Conservation (phyloP, 2,888 invertebrate species). For the Cephus rjabovi region DNA sequence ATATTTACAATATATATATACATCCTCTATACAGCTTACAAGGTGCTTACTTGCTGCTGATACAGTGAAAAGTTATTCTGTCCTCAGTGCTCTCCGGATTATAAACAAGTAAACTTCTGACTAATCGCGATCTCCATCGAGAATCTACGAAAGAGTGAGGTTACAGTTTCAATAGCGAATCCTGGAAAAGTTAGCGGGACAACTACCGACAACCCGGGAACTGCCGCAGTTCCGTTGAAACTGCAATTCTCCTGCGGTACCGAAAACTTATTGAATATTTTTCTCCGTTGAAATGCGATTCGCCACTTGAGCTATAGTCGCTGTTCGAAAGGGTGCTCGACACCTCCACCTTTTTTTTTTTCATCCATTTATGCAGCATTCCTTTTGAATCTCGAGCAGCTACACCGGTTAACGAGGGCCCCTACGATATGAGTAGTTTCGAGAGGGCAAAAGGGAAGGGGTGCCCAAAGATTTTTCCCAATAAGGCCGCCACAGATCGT, state of each 20-base stretch:
- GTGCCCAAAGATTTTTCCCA: background rate
- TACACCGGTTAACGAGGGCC: background rate
- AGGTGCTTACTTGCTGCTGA: background rate
- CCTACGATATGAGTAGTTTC: background rate
- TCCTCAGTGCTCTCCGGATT: background rate
- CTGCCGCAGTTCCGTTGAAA: background rate
- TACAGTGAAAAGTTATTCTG: background rate
- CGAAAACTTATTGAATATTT: background rate
- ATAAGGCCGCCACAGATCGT: background rate
- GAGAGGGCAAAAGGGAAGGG: background rate
- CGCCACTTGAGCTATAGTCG: background rate
- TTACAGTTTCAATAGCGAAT: background rate
- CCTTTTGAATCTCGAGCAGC: background rate
- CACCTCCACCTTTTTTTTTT: background rate
- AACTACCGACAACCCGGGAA: background rate
- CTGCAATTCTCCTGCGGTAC: background rate
- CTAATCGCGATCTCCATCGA: constrained; percentile 1
- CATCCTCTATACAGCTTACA: background rate
- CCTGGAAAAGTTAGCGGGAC: background rate
- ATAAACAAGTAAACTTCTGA: constrained; percentile 7
- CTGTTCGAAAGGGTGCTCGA: background rate
- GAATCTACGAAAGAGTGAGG: background rate
- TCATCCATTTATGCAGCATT: background rate
- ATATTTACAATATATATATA: background rate
- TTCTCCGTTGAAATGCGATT: background rate